Evolutionary conservation across 30 jellyfish, hydroid and myxozoan genomes (phyloP).

Genomic region (Aurelia sp.): DNA sequence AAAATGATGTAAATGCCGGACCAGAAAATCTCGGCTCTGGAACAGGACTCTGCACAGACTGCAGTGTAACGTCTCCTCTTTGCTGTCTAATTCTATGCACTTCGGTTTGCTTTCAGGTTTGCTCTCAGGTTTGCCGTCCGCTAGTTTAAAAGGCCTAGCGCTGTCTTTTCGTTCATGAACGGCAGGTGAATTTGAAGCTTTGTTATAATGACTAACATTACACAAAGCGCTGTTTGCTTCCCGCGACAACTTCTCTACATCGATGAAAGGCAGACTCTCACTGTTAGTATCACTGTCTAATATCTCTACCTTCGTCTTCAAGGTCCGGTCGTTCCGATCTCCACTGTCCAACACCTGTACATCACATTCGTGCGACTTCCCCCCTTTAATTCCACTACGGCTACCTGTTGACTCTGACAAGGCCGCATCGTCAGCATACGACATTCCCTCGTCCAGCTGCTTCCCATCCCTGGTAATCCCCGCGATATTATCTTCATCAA

Average conservation of each 20-base stretch:
- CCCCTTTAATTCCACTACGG: neutral
- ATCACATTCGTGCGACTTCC: neutral
- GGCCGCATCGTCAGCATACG: neutral
- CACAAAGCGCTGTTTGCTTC: neutral
- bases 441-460: neutral
- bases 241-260: neutral
- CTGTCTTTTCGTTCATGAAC: neutral
- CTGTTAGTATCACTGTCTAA: neutral
- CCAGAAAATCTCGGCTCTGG: neutral
- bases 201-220: neutral
- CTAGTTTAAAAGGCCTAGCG: neutral
- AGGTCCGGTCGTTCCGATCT: neutral
- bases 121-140: neutral
- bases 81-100: neutral
- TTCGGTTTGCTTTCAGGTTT: neutral
- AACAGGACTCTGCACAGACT: conserved; percentile 15
- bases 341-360: neutral
- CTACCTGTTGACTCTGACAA: neutral
- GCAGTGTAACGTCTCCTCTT: neutral
- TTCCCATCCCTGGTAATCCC: conserved; percentile 20
- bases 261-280: neutral
- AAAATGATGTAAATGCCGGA: conserved; percentile 15
- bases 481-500: conserved; percentile 31
- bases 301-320: neutral
- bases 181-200: neutral